These are phyloP conservation scores for Linnaemya vulpina DNA, from an alignment of 2,888 invertebrate genomes.

Conservation along the genomic window DNA sequence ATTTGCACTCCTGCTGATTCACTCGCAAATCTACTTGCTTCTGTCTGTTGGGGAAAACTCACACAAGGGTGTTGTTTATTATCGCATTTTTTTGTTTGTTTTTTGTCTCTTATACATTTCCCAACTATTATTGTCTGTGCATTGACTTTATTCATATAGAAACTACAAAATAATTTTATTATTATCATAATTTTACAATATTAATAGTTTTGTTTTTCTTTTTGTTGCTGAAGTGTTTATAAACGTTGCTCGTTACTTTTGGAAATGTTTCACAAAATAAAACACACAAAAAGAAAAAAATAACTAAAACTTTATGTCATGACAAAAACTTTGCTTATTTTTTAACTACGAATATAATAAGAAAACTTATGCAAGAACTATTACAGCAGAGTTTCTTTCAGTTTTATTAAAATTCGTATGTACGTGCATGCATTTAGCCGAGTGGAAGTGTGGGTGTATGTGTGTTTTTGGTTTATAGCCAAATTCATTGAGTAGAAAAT, in stretches of 20 bases:
- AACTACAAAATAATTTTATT: slow-evolving; percentile 73
- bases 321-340: slow-evolving; percentile 60
- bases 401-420: slow-evolving; percentile 32
- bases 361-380: slow-evolving; percentile 68
- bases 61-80: slow-evolving; percentile 46
- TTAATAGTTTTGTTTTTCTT: slow-evolving; percentile 62
- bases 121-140: slow-evolving; percentile 64
- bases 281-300: slow-evolving; percentile 19
- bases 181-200: slow-evolving; percentile 73
- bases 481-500: slow-evolving; percentile 68
- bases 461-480: slow-evolving; percentile 60
- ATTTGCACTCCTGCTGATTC: not conserved
- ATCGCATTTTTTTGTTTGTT: slow-evolving; percentile 33
- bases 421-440: not conserved
- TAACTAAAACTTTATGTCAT: slow-evolving; percentile 58
- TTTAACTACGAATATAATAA: slow-evolving; percentile 65
- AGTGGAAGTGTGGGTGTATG: not conserved
- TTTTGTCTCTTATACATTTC: slow-evolving; percentile 26
- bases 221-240: slow-evolving; percentile 3
- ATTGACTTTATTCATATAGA: slow-evolving; percentile 63
- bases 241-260: slow-evolving; percentile 36
- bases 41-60: not conserved
- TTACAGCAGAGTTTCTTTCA: slow-evolving; percentile 44
- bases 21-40: not conserved
- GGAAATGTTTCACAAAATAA: slow-evolving; percentile 27